Conservation (phyloP, 2,113 vertebrate species). For the Corythornis madagascariensis region DNA sequence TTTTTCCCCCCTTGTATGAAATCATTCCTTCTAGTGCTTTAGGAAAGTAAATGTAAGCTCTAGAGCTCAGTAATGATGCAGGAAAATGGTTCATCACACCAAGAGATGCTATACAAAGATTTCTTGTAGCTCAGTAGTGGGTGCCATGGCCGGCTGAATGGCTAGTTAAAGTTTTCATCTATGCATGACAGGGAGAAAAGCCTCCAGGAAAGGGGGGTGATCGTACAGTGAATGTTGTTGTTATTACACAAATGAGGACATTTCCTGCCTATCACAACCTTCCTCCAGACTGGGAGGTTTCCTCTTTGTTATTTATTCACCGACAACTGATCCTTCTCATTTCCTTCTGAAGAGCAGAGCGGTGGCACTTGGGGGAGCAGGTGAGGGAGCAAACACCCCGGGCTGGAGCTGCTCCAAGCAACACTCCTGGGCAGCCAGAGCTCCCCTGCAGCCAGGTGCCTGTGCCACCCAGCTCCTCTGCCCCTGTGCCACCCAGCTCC, state of each 20-base stretch:
- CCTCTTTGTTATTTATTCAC: not conserved
- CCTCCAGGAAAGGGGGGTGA: not conserved
- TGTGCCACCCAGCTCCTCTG: not conserved
- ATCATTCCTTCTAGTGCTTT: constrained; percentile 46
- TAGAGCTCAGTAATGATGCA: not conserved
- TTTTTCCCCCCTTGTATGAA: not conserved
- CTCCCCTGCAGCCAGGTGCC: too few relatives aligned
- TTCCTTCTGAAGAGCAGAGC: not conserved
- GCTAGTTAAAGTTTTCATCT: not conserved
- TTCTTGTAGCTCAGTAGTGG: not conserved
- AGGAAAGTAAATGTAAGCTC: constrained; percentile 17
- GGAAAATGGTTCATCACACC: not conserved
- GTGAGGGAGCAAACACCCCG: not conserved
- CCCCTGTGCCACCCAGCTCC: too few relatives aligned
- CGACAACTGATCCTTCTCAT: not conserved
- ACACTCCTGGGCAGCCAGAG: not conserved
- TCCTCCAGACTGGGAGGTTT: not conserved
- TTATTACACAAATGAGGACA: not conserved
- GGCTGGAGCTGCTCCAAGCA: not conserved
- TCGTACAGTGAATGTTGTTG: not conserved
- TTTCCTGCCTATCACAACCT: not conserved
- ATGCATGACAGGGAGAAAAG: not conserved
- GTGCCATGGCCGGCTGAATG: not conserved
- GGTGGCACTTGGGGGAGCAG: not conserved
- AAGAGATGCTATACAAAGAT: not conserved